A percentile compares a stretch with the other conserved stretches of the same genome.
phyloP scores from a whole-genome alignment of 2,888 invertebrate species.

The Tetanocera ferruginea region DNA sequence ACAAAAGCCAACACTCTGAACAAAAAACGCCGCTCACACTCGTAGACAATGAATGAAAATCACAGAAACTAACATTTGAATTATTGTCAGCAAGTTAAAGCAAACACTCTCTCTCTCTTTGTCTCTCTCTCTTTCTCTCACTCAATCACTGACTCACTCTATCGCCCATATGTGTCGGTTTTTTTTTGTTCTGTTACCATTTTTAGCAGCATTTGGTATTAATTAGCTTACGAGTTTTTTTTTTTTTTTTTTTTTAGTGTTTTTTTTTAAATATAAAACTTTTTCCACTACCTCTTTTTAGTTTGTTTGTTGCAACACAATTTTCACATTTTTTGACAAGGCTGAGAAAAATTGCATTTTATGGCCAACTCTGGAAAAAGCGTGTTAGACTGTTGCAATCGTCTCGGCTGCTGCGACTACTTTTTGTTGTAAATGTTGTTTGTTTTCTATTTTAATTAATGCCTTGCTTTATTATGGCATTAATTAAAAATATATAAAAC shows the following conservation, averaged over 20 bases:
- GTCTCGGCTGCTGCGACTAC: not conserved
- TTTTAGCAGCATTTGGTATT: not conserved
- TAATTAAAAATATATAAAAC: conserved; percentile 16
- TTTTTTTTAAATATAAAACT: conserved; percentile 6
- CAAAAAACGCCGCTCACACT: not conserved
- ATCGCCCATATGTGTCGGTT: no score
- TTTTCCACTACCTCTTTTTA: not conserved
- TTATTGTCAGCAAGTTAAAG: conserved; percentile 7
- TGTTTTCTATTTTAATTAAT: conserved; percentile 5
- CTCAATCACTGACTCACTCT: not conserved
- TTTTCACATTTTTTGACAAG: conserved; percentile 33
- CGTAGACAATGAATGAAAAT: not conserved
- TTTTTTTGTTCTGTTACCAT: conserved; percentile 11
- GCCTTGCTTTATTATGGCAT: conserved; percentile 13
- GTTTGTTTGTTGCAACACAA: not conserved
- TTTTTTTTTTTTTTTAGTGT: conserved; percentile 1
- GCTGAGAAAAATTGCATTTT: conserved; percentile 28
- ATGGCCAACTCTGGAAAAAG: not conserved
- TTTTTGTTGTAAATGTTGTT: not conserved
- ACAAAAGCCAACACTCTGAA: not conserved
- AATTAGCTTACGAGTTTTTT: not conserved
- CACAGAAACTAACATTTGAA: conserved; percentile 12
- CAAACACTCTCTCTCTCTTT: not conserved
- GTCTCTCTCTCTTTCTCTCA: not conserved
- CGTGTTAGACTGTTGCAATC: not conserved